Evolutionary conservation across 2,797 vertebrate genomes (phyloP), one percentile per base, ranked within the genome.

Genomic region (Prionace glauca): DNA sequence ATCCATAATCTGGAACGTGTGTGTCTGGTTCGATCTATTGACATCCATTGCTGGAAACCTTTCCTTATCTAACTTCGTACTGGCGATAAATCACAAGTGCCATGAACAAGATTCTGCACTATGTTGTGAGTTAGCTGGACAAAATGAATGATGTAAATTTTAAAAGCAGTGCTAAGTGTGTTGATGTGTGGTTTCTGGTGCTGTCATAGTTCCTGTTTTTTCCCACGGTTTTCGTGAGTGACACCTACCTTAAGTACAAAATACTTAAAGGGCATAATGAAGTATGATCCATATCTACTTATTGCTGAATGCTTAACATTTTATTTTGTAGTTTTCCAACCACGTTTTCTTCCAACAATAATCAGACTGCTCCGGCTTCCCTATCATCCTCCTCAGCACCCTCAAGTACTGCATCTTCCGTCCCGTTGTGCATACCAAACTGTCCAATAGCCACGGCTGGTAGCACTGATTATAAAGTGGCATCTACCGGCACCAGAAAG

Each of bases 291-390:
- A 18, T 45, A 3, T 32, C 2, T 26, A 65, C 32, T 29, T 32
- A 24, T 72, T 32, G 32, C 88, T 18, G 84, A 14, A 22, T 96
- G 96, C 18, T 95, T 81, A 0, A 60, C 94, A 96, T 94, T 96
- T 96, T 65, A 95, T 96, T 96, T 96, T 96, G 90, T 97, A 99
- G 99, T 97, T 99, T 99, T 97, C 99, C 99, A 95, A 98, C 99
- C 0, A 98, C 97, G 67, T 99, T 99, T 96, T 98, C 98, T 96
- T 98, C 98, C 96, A 99, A 99, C 97, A 99, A 99, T 97, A 99
- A 99, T 97, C 99, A 99, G 97, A 98, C 98, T 20, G 97, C 98
- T 0, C 96, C 97, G 96, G 96, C 97, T 10, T 97, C 97, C 3
- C 96, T 97, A 86, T 98, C 98, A 96, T 98, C 98, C 96, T 96